Evolutionary conservation across 2,888 invertebrate species (phyloP), one percentile per base, ranked within the genome.

Genomic region (Coenonympha arcania): DNA sequence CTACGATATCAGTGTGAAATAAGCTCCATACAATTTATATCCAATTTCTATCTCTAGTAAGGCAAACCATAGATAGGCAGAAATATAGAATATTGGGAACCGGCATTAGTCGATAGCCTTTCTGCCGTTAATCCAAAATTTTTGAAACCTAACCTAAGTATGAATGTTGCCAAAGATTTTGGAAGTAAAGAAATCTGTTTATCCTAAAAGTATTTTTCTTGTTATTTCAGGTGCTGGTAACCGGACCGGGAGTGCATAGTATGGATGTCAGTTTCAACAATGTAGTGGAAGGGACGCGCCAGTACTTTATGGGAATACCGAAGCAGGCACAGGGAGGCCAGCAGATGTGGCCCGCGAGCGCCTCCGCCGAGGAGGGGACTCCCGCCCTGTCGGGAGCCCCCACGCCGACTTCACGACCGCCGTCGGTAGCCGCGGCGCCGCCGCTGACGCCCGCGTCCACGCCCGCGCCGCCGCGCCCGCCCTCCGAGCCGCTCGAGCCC

Each of bases 231-330:
- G 70, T 67, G 58, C 56, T 56, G 66, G 71, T 68, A 64, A 60
- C 63, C 59, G 69, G 61, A 63, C 69, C 62, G 66, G 68, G 71
- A 66, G 58, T 60, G 63, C 73, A 83, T 88, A 90, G 88, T 88
- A 92, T 92, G 92, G 92, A 92, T 88, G 90, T 90, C 81, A 89
- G 89, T 84, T 77, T 83, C 87, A 92, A 90, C 84, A 93, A 92
- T 90, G 92, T 92, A 85, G 87, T 93, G 89, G 92, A 93, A 90
- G 92, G 92, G 83, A 91, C 92, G 76, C 91, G 93, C 76, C 92
- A 92, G 88, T 93, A 92, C 86, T 93, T 93, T 81, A 91, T 93
- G 89, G 93, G 93, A 74, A 86, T 93, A 75, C 93, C 93, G 59
- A 88, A 88, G 69, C 85, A 85, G 68, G 80, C 77, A 58, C 79